Evolutionary conservation across 2,888 invertebrate genomes (phyloP), one percentile per base, ranked within the genome.

Genomic region (Platycnemis pennipes): DNA sequence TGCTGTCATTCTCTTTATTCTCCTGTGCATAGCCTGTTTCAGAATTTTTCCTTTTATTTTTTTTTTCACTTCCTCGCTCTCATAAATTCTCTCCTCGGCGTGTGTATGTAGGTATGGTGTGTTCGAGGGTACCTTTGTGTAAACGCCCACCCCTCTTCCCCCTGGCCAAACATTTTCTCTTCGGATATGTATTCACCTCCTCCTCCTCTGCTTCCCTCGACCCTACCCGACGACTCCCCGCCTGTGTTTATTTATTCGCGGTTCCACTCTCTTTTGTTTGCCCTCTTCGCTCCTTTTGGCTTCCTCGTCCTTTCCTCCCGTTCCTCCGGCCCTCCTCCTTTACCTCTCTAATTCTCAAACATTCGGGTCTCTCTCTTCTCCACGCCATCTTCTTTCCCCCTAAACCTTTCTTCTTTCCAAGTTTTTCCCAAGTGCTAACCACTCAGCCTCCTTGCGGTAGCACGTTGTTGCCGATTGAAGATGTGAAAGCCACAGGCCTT

Each of bases 251-350:
- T 46, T 46, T 87, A 46, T 46, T 87, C 87, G 44, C 87, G 44
- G 45, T 87, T 46, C 46, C 44, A 26, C 87, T 87, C 87, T 77
- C 87, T 46, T 46, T 87, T 46, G 44, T 46, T 63, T 42, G 91
- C 44, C 91, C 44, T 91, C 63, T 49, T 56, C 22, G 26, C 44
- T 42, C 56, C 56, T 19, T 45, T 26, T 69, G 19, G 4, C 49
- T 49, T 26, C 88, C 49, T 56, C 37, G 31, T 49, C 56, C 42
- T 89, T 37, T n/a, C n/a, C n/a, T n/a, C n/a, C n/a, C n/a, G n/a
- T n/a, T n/a, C n/a, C n/a, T n/a, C n/a, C n/a, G n/a, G n/a, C n/a
- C n/a, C n/a, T n/a, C n/a, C n/a, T n/a, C n/a, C n/a, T n/a, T n/a
- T n/a, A n/a, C n/a, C n/a, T n/a, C n/a, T n/a, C n/a, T n/a, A n/a